Conservation (phyloP, 2,797 vertebrate species). For the Melanitta fusca region DNA sequence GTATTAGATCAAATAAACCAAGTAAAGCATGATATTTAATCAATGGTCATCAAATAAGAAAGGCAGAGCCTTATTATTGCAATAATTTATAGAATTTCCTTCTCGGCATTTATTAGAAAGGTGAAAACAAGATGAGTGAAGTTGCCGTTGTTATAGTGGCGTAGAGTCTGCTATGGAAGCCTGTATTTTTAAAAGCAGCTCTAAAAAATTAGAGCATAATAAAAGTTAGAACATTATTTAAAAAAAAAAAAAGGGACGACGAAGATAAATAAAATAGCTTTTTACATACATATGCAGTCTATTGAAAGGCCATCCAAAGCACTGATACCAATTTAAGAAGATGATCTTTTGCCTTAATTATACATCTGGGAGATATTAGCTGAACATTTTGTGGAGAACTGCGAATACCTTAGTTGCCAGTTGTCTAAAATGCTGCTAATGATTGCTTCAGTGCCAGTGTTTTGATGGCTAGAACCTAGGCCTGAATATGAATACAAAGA, state of each 20-base stretch:
- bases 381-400: constrained; percentile 78
- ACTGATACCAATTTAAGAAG: constrained; percentile 75
- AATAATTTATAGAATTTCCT: background rate
- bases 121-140: background rate
- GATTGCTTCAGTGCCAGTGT: constrained; percentile 79
- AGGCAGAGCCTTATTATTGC: background rate
- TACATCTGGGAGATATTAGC: constrained; percentile 82
- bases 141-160: background rate
- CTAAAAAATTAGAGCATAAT: background rate
- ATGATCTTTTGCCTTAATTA: constrained; percentile 82
- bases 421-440: constrained; percentile 81
- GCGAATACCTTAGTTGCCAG: constrained; percentile 81
- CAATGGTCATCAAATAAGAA: background rate
- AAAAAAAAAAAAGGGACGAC: background rate
- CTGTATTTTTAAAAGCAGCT: constrained; percentile 37
- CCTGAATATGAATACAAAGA: constrained; percentile 82
- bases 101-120: background rate
- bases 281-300: constrained; percentile 52
- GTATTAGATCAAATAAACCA: background rate
- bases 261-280: constrained; percentile 72
- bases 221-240: constrained; percentile 5
- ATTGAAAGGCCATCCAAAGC: constrained; percentile 71
- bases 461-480: constrained; percentile 82
- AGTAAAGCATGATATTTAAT: background rate
- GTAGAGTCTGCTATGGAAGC: background rate